These are phyloP conservation scores for Prinia subflava DNA, from an alignment of 2,113 vertebrate species.

Conservation along the genomic window DNA sequence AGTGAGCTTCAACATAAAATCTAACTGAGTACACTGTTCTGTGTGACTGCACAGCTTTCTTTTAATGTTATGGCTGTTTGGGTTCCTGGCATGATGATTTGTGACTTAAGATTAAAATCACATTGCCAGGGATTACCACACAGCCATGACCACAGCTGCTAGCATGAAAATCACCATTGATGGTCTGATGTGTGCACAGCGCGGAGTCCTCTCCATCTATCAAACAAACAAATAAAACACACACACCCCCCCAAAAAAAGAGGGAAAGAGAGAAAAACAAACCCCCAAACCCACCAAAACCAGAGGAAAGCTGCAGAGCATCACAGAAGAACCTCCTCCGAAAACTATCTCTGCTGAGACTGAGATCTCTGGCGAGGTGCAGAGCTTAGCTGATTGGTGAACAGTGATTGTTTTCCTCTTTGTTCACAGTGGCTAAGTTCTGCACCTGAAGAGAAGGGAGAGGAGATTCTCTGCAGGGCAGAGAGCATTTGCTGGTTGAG, in stretches of 20 bases:
- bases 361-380: constrained; percentile 87
- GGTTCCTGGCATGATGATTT: constrained; percentile 99
- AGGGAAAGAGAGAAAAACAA: not conserved
- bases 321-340: constrained; percentile 29
- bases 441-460: constrained; percentile 97
- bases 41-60: not conserved
- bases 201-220: not conserved
- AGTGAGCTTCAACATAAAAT: not conserved
- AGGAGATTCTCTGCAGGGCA: constrained; percentile 56
- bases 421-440: constrained; percentile 99
- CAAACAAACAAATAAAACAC: not conserved
- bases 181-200: not conserved
- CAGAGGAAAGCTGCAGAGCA: constrained; percentile 11
- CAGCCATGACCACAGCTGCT: constrained; percentile 85
- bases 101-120: constrained; percentile 99
- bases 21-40: not conserved
- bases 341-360: constrained; percentile 44
- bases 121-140: constrained; percentile 99
- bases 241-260: too few species aligned
- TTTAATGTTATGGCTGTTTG: constrained; percentile 86
- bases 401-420: constrained; percentile 99
- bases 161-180: constrained; percentile 70
- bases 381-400: constrained; percentile 99
- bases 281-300: not conserved
- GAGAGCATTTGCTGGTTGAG: not conserved